Evolutionary conservation across 2,797 vertebrate species (phyloP), one percentile per base, ranked within the genome.

Genomic region (Carduelis carduelis): DNA sequence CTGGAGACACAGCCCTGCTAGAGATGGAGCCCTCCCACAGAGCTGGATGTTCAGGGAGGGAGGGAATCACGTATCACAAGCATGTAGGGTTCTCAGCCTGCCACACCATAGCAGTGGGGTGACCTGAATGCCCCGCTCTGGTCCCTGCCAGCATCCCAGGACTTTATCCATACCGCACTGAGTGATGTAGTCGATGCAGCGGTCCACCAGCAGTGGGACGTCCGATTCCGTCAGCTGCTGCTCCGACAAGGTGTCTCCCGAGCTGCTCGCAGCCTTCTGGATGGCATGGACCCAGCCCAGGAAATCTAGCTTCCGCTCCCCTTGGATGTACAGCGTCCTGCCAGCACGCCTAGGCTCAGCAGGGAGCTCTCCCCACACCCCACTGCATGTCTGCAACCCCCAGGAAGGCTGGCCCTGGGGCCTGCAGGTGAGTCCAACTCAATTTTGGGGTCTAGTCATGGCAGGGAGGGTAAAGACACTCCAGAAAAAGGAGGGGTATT

Each of bases 141-240:
- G 14, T 20, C 19, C 50, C 65, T 9, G 1, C 44, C n/a, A 19
- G 32, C 16, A 28, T 1, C 49, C 11, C 5, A 15, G 22, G 32
- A 4, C 12, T 19, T 0, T 30, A 1, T 14, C 37, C 97, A 87
- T 96, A 99, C 99, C 99, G 0, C 98, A 99, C 95, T 99, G 98
- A 0, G 99, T 99, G 98, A 99, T 99, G 97, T 99, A 99, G 94
- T 98, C 98, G 8, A 99, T 98, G 92, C 99, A 99, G 85, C 99
- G 98, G 60, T 99, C 98, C 59, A 99, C 99, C 10, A 99, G 98
- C 93, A 99, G 96, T 0, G 99, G 99, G 19, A 99, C 98, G 8
- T 99, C 98, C 0, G 98, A 98, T 52, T 99, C 98, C 0, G 99
- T 99, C 63, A 99, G 98, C 97, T 99, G 99, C 97, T 99, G 99